Conservation (phyloP, 1,140 invertebrate species). For the Drosophila ohnishii region DNA sequence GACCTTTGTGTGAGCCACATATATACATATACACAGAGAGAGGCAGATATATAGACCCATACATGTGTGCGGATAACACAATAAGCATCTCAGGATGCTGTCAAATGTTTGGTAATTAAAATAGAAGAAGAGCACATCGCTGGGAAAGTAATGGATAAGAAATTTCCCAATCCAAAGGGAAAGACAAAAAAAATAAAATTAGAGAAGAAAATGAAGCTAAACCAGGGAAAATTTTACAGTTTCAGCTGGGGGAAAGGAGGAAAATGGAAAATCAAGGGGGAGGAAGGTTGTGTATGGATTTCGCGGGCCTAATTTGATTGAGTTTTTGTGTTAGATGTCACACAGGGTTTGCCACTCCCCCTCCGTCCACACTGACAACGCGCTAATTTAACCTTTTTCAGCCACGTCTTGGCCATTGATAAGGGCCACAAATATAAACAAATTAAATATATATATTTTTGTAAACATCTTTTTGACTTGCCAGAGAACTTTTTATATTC, state of each 20-base stretch:
- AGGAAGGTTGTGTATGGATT: not conserved
- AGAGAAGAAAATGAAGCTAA: conserved; percentile 26
- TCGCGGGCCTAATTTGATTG: conserved; percentile 69
- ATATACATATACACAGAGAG: not conserved
- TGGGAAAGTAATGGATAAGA: conserved; percentile 46
- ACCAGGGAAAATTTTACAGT: conserved; percentile 50
- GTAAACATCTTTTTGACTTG: not conserved
- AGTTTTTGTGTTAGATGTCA: conserved; percentile 74
- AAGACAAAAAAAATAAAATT: conserved; percentile 9
- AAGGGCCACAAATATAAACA: not conserved
- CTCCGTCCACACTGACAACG: conserved; percentile 10
- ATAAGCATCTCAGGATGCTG: conserved; percentile 75
- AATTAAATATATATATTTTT: not conserved
- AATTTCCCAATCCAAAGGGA: conserved; percentile 34
- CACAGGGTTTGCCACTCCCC: not conserved
- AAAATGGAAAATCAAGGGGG: not conserved
- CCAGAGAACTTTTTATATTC: too few relatives aligned
- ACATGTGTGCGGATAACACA: conserved; percentile 49
- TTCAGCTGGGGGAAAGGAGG: conserved; percentile 14
- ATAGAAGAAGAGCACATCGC: conserved; percentile 24
- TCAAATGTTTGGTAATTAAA: conserved; percentile 79
- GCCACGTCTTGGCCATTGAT: not conserved
- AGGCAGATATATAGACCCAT: not conserved
- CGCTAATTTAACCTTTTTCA: conserved; percentile 44
- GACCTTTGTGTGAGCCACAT: conserved; percentile 13